A percentile compares a stretch with the other conserved stretches of the same genome.
Evolutionary conservation across 2,113 vertebrate species (phyloP).

Genomic region (Nettapus auritus): DNA sequence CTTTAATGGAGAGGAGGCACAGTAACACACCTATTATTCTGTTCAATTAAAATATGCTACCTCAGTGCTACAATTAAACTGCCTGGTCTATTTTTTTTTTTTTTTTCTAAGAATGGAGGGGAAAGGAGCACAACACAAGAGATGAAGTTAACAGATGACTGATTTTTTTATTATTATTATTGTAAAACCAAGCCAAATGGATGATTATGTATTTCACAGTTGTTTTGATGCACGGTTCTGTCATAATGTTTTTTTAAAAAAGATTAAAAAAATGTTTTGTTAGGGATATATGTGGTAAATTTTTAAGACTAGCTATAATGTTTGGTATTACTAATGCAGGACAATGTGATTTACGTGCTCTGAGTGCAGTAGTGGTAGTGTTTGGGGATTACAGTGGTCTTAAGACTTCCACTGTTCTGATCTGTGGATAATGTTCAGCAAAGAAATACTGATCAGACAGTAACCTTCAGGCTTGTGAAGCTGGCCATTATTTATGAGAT

Average conservation of each 20-base stretch:
- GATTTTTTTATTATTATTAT: background rate
- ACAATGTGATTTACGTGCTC: constrained; percentile 11
- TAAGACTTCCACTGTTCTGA: background rate
- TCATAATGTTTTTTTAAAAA: background rate
- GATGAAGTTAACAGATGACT: background rate
- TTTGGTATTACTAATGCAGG: constrained; percentile 35
- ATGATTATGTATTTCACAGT: constrained; percentile 3
- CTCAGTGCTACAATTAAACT: constrained; percentile 52
- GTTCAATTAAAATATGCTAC: constrained; percentile 51
- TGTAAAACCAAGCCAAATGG: constrained; percentile 55
- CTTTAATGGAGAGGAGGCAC: constrained; percentile 49
- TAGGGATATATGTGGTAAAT: background rate
- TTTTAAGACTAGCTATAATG: constrained; percentile 2
- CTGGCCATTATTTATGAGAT: constrained; percentile 33
- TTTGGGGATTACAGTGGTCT: constrained; percentile 65
- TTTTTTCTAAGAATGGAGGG: background rate
- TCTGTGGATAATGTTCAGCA: background rate
- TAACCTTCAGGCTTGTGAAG: constrained; percentile 24
- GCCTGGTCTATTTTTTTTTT: background rate
- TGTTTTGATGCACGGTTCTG: constrained; percentile 32
- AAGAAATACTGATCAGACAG: background rate
- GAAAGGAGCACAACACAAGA: background rate
- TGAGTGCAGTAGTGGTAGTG: constrained; percentile 39
- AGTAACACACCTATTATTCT: background rate
- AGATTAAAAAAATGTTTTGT: background rate